phyloP scores from a whole-genome alignment of 2,888 invertebrate genomes.

The Onthophagus sagittarius region DNA sequence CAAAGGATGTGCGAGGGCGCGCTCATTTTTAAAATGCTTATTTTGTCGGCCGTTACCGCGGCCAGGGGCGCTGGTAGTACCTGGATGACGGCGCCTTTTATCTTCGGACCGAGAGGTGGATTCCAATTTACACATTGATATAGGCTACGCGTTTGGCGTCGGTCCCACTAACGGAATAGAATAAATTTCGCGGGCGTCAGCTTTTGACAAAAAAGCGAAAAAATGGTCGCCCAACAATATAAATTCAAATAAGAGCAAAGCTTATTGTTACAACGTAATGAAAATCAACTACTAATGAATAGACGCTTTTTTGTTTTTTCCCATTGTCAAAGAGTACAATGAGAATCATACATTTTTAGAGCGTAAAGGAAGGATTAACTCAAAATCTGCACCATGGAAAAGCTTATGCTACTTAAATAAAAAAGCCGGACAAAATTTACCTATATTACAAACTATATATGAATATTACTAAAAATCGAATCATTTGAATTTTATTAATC shows the following conservation, averaged over 20 bases:
- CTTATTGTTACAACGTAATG: neutral
- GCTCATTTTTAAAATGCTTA: constrained; percentile 27
- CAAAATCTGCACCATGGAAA: too few relatives aligned
- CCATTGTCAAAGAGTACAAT: neutral
- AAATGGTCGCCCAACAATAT: neutral
- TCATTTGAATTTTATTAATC: too few relatives aligned
- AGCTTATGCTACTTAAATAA: too few relatives aligned
- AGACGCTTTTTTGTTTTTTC: neutral
- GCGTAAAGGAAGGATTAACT: too few relatives aligned
- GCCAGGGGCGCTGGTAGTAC: neutral
- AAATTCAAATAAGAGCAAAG: neutral
- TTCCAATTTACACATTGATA: constrained; percentile 14
- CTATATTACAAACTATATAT: too few relatives aligned
- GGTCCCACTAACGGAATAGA: neutral
- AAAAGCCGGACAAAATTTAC: too few relatives aligned
- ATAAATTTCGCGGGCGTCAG: constrained; percentile 3
- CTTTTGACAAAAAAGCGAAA: neutral
- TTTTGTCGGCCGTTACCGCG: constrained; percentile 20
- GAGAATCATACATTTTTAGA: too few relatives aligned
- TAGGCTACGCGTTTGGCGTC: neutral
- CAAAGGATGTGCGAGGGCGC: constrained; percentile 26
- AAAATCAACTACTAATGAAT: neutral
- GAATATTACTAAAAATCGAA: too few relatives aligned
- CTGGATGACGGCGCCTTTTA: constrained; percentile 1
- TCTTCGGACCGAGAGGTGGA: constrained; percentile 5